Evolutionary conservation across 2,888 invertebrate species (phyloP), one percentile per base, ranked within the genome.

Genomic region (Monoplex corrugatus): DNA sequence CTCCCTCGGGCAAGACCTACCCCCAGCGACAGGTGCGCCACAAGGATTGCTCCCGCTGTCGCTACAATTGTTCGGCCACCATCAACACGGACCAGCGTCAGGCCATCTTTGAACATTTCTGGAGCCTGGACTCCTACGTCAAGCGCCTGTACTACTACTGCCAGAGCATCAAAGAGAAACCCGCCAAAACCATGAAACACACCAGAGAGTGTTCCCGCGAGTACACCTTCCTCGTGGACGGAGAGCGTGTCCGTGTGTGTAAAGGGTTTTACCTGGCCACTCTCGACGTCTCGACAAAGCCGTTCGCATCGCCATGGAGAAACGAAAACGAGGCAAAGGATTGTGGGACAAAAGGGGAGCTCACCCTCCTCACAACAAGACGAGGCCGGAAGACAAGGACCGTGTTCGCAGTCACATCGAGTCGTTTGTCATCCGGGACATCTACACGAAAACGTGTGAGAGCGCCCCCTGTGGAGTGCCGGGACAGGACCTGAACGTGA

Each of bases 181-280:
- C 88, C 10, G 88, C 88, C 83, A 82, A 83, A 44, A 84, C 84
- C 35, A 83, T 80, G 82, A 89, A 87, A 8, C 80, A 82, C 50
- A 82, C 80, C 40, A 28, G 75, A 19, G 87, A 89, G 50, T 82
- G 72, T 40, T 87, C 83, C 13, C 44, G 87, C 35, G 83, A 83
- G 63, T 89, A 89, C 86, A 87, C 83, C 45, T 86, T 89, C 68
- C 80, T 45, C 16, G 43, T 75, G 43, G 72, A 68, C 38, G 72
- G 82, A n/a, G 78, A 88, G 57, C 23, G 78, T 0, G 86, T 89
- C 38, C 78, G 86, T 0, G 89, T 89, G 8, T 89, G 89, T 88
- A 89, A 89, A n/a, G 86, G 82, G 1, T 89, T 89, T 80, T 89
- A 89, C 82, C 86, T 89, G n/a, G 82, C 84, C 86, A 89, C 87